Base-by-base conservation (phyloP, 2,113 vertebrate species). In the Probosciger aterrimus region DNA sequence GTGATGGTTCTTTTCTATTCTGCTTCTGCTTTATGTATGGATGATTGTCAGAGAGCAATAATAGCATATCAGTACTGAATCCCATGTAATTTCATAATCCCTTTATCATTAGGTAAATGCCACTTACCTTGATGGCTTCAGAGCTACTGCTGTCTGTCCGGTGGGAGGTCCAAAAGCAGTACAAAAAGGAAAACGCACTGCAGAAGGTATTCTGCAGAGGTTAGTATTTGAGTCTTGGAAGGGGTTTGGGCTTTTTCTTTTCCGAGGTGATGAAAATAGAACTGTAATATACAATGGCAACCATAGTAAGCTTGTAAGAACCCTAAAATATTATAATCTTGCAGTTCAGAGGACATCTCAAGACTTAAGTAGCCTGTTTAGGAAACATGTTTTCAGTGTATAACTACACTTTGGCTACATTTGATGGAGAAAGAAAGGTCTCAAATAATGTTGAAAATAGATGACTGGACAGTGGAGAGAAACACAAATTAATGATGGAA, bases 71-170 rank as follows among this genome's bases (percentile, higher is more conserved):
- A 47, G 5, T 73, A 19, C 35, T 76, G 47, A 86, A 90, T 76
- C 23, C 12, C 30, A 17, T 41, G 37, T 95, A 70, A 89, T 47
- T 91, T 70, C n/a, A 9, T 82, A 79, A 95, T 91, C 8, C 13
- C 43, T 92, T 65, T 88, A 25, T 96, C 8, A 0, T 35, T 93
- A 99, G 98, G 98, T 99, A 69, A 99, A 98, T 91, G 98, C 98
- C 39, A 99, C 98, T 68, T 99, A 98, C 83, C 93, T 98, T 92
- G 98, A 99, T 73, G 98, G 98, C 7, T 99, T 98, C 96, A 98
- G 98, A 97, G 98, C 98, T 35, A 99, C 98, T 25, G 98, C 98
- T 9, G 98, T 99, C 43, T 99, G 98, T 96, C 97, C 98, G 8
- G 97, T 98, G 16, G 98, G 96, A 59, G 98, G 98, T 4, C 98